Percentiles rank a stretch among this genome's conserved stretches.
These are phyloP conservation scores for Drosophila repleta DNA, from an alignment of 1,140 invertebrate species.

Conservation along the genomic window DNA sequence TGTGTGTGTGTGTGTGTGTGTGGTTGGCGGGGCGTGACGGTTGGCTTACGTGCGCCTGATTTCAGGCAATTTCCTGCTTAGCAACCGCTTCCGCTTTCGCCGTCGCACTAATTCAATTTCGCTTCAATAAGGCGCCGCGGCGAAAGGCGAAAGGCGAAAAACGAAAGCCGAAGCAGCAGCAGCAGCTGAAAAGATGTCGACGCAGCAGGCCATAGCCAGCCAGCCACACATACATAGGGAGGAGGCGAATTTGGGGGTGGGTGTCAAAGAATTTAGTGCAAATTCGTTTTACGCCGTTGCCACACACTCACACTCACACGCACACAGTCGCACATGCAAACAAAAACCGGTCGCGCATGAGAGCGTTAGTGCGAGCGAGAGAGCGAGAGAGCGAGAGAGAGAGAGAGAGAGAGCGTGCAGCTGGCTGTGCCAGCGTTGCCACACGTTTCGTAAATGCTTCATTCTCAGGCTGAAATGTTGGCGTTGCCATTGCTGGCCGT, in stretches of 20 bases:
- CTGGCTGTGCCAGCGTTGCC: conserved; percentile 45
- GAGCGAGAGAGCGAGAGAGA: conserved; percentile 4
- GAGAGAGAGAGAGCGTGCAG: background rate
- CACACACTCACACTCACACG: conserved; percentile 12
- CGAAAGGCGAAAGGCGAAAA: conserved; percentile 10
- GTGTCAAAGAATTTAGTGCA: conserved; percentile 64
- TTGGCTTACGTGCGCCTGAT: conserved; percentile 74
- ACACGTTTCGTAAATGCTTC: conserved; percentile 43
- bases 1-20: conserved; percentile 8
- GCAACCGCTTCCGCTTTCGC: conserved; percentile 76
- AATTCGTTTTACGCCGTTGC: conserved; percentile 68
- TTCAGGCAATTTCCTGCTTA: conserved; percentile 79
- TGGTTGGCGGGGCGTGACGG: conserved; percentile 14
- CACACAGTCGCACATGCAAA: background rate
- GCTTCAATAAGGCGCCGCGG: conserved; percentile 57
- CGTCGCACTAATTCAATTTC: conserved; percentile 77
- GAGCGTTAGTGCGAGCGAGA: background rate
- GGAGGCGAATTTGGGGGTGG: background rate
- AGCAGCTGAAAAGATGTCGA: conserved; percentile 43
- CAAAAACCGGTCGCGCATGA: background rate
- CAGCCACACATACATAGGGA: background rate
- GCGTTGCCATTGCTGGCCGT: conserved; percentile 52
- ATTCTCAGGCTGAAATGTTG: conserved; percentile 61
- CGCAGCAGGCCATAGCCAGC: conserved; percentile 39
- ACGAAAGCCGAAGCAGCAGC: no score